Percentiles rank a stretch among this genome's conserved stretches.
Evolutionary conservation across 2,113 vertebrate species (phyloP).

Genomic region (Agelaius tricolor): DNA sequence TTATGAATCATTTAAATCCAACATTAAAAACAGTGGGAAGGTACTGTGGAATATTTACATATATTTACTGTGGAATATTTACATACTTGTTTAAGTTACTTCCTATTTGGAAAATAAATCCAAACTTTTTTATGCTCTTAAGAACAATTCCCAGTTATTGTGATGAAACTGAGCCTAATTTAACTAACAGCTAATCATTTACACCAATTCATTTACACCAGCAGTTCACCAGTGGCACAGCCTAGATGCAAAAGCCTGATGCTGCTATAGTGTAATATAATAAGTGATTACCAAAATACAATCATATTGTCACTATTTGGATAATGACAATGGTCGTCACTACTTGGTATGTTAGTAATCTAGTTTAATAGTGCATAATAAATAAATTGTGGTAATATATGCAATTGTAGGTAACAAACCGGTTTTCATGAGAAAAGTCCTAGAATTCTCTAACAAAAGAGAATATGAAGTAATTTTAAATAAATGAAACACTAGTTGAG

Average conservation of each 20-base stretch:
- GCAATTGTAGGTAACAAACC: background rate
- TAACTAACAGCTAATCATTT: background rate
- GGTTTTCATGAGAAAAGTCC: background rate
- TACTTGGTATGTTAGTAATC: background rate
- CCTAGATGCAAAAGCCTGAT: background rate
- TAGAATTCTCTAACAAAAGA: background rate
- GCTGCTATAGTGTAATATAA: background rate
- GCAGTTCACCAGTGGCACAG: background rate
- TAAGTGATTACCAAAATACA: background rate
- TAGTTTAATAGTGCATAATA: background rate
- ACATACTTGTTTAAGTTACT: background rate
- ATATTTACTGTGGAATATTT: background rate
- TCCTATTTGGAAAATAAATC: background rate
- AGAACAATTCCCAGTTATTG: background rate
- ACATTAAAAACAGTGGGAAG: background rate
- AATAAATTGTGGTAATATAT: background rate
- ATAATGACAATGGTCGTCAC: background rate
- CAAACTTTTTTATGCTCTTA: background rate
- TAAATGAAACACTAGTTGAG: background rate
- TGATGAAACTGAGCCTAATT: background rate
- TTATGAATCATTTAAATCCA: background rate
- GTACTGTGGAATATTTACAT: background rate
- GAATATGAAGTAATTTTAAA: background rate
- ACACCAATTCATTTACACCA: background rate
- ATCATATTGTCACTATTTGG: background rate